Evolutionary conservation across 2,797 vertebrate genomes (phyloP).

Genomic region (Sebastes reedi): DNA sequence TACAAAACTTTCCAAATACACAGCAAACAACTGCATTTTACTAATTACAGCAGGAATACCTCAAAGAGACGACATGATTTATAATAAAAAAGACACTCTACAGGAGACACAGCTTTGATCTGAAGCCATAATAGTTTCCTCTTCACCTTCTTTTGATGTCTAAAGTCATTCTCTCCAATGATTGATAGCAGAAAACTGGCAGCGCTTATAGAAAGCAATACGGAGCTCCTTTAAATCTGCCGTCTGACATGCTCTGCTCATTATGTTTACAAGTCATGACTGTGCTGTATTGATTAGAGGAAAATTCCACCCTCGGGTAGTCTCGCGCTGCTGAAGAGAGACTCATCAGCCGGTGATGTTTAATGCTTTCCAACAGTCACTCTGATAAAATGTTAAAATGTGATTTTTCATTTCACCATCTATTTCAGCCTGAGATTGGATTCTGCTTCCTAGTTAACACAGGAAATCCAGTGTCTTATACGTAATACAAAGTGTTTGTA

Average conservation of each 20-base stretch:
- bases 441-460: neutral
- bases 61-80: neutral
- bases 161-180: constrained; percentile 8
- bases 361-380: neutral
- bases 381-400: constrained; percentile 6
- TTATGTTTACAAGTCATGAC: constrained; percentile 55
- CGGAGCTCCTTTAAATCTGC: constrained; percentile 29
- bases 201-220: constrained; percentile 3
- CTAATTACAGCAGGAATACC: neutral
- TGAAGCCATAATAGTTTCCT: neutral
- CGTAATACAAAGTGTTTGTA: neutral
- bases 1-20: neutral
- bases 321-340: constrained; percentile 5
- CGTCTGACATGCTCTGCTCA: constrained; percentile 30
- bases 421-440: neutral
- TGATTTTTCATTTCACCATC: constrained; percentile 16
- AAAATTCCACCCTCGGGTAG: constrained; percentile 26
- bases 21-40: neutral
- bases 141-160: constrained; percentile 21
- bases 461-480: neutral
- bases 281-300: constrained; percentile 47
- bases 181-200: constrained; percentile 8
- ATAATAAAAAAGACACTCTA: neutral
- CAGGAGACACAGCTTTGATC: constrained; percentile 3
- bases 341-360: constrained; percentile 8